Evolutionary conservation across 2,888 invertebrate genomes (phyloP).

Genomic region (Cephus nigrinus): DNA sequence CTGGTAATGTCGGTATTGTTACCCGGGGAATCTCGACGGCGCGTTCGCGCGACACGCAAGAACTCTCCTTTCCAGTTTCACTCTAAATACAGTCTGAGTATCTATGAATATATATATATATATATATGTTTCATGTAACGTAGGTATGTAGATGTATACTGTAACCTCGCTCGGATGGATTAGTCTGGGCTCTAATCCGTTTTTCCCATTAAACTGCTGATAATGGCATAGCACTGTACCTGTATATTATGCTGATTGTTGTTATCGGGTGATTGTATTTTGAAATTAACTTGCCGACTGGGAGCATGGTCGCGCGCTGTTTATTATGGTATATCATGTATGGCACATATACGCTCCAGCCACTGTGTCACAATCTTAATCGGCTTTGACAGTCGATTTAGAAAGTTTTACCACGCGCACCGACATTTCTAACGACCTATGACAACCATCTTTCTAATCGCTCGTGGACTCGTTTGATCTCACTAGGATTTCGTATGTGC

Average conservation of each 20-base stretch:
- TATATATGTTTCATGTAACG: neutral
- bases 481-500: neutral
- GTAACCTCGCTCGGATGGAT: neutral
- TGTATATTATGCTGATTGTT: no score
- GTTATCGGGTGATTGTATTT: no score
- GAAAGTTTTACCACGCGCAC: no score
- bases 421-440: slow-evolving; percentile 24
- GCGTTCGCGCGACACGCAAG: neutral
- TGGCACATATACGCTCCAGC: no score
- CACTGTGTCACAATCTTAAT: no score
- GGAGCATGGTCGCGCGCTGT: no score
- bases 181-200: neutral
- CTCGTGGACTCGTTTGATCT: neutral
- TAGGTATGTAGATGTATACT: neutral
- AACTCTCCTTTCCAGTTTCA: neutral
- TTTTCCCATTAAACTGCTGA: neutral
- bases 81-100: neutral
- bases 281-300: no score
- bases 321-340: no score
- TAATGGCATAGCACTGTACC: neutral
- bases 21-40: slow-evolving; percentile 3
- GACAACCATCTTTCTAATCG: slow-evolving; percentile 30
- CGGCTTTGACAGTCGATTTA: no score
- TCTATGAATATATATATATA: neutral
- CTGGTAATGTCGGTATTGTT: slow-evolving; percentile 2